Evolutionary conservation across 2,113 vertebrate species (phyloP), one percentile per base, ranked within the genome.

Genomic region (Puma concolor): DNA sequence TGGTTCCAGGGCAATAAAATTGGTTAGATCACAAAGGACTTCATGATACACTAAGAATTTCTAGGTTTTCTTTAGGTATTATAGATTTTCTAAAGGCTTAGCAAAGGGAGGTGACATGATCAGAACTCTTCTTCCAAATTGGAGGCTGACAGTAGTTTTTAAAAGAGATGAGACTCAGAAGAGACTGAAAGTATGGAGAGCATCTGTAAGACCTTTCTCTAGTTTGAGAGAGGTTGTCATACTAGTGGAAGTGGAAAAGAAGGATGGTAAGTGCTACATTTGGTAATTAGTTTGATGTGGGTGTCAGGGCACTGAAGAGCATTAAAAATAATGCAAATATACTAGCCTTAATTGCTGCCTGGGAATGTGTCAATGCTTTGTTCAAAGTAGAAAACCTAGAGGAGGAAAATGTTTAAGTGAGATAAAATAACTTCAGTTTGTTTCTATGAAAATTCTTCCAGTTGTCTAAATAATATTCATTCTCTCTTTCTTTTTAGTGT

Each of bases 391-490:
- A 72, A 87, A 89, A 87, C 29, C 6, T 69, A 83, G 44, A 77
- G 10, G 25, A 60, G 3, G n/a, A 64, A 48, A 38, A 48, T 91
- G 41, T 86, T 96, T 85, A 89, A 91, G 25, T 69, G 50, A 90
- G 41, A 74, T 67, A 36, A 86, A 82, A 88, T 74, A 8, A 76
- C 14, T 94, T 83, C n/a, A 57, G 29, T 96, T 98, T 95, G 3
- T 19, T 94, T 97, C 29, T 90, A 27, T 82, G 63, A 41, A 88
- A 67, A 63, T 44, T 87, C 66, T 89, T 23, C 60, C 38, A 57
- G 0, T 71, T 93, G 74, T 5, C 38, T 88, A 9, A 74, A 13
- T 11, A 84, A 44, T 71, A 81, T 81, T 63, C 72, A 64, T 83
- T 93, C 44, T 83, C 27, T 16, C 10, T 94, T 88, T 94, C 12